Conservation (phyloP, 2,113 vertebrate genomes). For the Nothoprocta pentlandii region DNA sequence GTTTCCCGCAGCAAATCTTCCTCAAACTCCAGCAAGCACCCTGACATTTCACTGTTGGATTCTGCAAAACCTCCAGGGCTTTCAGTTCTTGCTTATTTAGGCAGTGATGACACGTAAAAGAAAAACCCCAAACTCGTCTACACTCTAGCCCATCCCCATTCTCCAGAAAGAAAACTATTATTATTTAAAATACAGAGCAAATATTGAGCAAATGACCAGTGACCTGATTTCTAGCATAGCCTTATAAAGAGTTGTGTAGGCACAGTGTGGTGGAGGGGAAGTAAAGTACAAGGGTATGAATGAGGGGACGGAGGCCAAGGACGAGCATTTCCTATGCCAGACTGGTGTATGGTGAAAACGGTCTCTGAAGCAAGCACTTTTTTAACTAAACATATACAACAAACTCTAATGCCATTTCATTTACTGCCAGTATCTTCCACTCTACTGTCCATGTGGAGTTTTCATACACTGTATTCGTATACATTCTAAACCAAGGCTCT, state of each 20-base stretch:
- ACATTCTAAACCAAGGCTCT: neutral
- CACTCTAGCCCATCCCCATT: neutral
- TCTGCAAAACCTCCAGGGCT: neutral
- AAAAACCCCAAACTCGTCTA: no score
- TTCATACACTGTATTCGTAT: neutral
- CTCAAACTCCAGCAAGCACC: neutral
- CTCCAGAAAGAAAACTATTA: neutral
- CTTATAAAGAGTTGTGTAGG: neutral
- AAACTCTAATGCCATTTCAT: neutral
- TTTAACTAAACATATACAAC: neutral
- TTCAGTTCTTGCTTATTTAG: neutral
- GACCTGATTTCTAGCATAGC: neutral
- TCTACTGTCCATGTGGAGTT: neutral
- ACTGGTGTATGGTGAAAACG: neutral
- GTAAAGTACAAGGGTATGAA: neutral
- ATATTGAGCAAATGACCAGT: neutral
- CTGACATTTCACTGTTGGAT: neutral
- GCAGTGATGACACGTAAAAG: neutral
- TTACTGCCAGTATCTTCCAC: neutral
- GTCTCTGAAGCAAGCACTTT: neutral
- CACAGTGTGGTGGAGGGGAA: neutral
- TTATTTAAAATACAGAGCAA: neutral
- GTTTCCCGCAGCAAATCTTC: neutral
- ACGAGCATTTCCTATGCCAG: neutral
- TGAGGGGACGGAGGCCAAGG: neutral